phyloP scores from a whole-genome alignment of 1,140 invertebrate species.

The Drosophila nigrodunni region DNA sequence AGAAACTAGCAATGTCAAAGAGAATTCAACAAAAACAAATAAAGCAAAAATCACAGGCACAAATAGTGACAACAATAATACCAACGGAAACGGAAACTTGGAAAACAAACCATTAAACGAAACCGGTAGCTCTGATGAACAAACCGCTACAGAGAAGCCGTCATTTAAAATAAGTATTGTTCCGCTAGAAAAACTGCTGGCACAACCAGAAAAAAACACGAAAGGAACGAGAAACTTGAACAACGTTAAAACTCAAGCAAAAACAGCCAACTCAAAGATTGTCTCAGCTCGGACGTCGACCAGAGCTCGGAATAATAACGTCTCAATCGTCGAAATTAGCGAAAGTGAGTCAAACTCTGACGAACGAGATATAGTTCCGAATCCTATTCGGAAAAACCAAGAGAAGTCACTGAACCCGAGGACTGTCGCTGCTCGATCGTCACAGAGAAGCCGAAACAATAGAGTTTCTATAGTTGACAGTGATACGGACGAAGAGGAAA shows the following conservation, averaged over 20 bases:
- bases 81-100: conserved; percentile 9
- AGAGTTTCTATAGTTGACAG: too few species aligned
- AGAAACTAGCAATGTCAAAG: conserved; percentile 44
- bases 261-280: conserved; percentile 12
- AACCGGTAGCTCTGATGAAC: conserved; percentile 21
- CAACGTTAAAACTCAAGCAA: conserved; percentile 9
- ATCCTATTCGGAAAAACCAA: background rate
- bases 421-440: too few species aligned
- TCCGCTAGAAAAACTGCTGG: conserved; percentile 71
- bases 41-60: conserved; percentile 2
- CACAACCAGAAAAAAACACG: conserved; percentile 47
- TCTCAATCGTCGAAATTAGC: conserved; percentile 68
- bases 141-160: conserved; percentile 30
- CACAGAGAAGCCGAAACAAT: too few species aligned
- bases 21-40: conserved; percentile 29
- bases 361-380: conserved; percentile 11
- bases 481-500: too few species aligned
- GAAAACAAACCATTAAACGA: conserved; percentile 22
- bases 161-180: conserved; percentile 77
- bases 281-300: conserved; percentile 27
- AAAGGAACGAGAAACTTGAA: conserved; percentile 8
- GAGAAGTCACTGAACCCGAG: too few species aligned
- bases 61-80: conserved; percentile 11
- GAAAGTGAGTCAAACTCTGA: conserved; percentile 42
- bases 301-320: conserved; percentile 50